Percentiles rank a stretch among this genome's conserved stretches.
Conservation (phyloP, 1,140 invertebrate species). For the Drosophila truncata region DNA sequence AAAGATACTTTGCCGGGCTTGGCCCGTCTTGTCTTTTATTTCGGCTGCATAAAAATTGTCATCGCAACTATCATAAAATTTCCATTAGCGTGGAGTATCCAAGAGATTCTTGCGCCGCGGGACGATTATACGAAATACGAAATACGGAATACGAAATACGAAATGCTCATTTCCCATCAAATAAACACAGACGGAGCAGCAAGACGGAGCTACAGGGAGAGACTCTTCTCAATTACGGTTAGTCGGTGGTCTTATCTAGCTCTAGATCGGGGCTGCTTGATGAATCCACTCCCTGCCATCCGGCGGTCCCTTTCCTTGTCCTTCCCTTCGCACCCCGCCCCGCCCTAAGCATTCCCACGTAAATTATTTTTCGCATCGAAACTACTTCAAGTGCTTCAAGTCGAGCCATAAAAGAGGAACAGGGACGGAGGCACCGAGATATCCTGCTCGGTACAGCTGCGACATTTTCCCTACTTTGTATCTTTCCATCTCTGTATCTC, state of each 20-base stretch:
- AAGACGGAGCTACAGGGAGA: background rate
- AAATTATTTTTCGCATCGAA: constrained; percentile 59
- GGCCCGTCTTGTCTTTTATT: constrained; percentile 27
- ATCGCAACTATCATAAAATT: constrained; percentile 75
- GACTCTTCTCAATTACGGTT: constrained; percentile 36
- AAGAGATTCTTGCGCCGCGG: constrained; percentile 40
- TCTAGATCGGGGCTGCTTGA: constrained; percentile 25
- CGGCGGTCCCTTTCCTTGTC: background rate
- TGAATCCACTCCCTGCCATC: constrained; percentile 31
- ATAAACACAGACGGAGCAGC: constrained; percentile 26
- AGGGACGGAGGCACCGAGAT: constrained; percentile 9
- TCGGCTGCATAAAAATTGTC: constrained; percentile 73
- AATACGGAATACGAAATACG: constrained; percentile 18
- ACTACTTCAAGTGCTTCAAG: constrained; percentile 64
- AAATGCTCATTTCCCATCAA: constrained; percentile 38
- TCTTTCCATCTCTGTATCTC: constrained; percentile 23
- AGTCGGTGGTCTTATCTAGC: constrained; percentile 37
- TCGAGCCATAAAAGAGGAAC: constrained; percentile 20
- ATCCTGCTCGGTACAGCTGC: constrained; percentile 62
- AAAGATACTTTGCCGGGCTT: constrained; percentile 39
- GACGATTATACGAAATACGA: constrained; percentile 37
- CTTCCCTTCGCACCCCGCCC: background rate
- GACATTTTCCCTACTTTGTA: constrained; percentile 60
- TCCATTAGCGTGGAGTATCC: constrained; percentile 71
- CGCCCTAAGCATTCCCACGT: constrained; percentile 17